Evolutionary conservation across 2,888 invertebrate genomes (phyloP).

Genomic region (Thelaira solivaga): DNA sequence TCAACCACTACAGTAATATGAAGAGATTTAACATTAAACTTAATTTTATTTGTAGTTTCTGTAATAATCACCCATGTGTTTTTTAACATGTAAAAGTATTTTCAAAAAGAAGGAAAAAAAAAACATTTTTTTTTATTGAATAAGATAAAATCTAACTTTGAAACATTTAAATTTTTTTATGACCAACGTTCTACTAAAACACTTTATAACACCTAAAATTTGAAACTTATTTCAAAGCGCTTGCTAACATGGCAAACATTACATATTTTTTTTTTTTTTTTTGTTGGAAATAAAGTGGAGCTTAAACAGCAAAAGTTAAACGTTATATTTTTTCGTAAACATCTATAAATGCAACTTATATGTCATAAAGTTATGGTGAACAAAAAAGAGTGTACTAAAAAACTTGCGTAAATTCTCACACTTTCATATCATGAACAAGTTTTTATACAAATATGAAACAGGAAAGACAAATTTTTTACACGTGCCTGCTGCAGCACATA

Average conservation of each 20-base stretch:
- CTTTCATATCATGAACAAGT: slow-evolving; percentile 36
- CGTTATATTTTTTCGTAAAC: slow-evolving; percentile 23
- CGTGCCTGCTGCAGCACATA: background rate
- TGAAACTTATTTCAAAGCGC: slow-evolving; percentile 36
- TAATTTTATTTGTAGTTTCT: no score
- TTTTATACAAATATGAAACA: background rate
- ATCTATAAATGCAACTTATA: slow-evolving; percentile 48
- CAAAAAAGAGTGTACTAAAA: background rate
- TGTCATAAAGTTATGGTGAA: slow-evolving; percentile 56
- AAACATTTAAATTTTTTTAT: slow-evolving; percentile 21
- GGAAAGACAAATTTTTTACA: slow-evolving; percentile 3
- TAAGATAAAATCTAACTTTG: background rate
- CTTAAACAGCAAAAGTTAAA: slow-evolving; percentile 32
- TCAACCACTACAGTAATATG: no score
- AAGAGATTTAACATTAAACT: no score
- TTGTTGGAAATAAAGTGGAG: background rate
- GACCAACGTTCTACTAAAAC: slow-evolving; percentile 13
- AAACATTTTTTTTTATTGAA: background rate
- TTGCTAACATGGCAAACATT: slow-evolving; percentile 21
- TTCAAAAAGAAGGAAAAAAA: no score
- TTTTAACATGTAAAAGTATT: no score
- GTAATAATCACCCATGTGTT: no score
- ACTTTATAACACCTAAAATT: slow-evolving; percentile 37
- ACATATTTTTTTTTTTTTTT: no score
- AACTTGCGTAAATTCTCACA: slow-evolving; percentile 53